A percentile compares a stretch with the other conserved stretches of the same genome.
Evolutionary conservation across 1,140 invertebrate species (phyloP).

Genomic region (Apolygus lucorum): DNA sequence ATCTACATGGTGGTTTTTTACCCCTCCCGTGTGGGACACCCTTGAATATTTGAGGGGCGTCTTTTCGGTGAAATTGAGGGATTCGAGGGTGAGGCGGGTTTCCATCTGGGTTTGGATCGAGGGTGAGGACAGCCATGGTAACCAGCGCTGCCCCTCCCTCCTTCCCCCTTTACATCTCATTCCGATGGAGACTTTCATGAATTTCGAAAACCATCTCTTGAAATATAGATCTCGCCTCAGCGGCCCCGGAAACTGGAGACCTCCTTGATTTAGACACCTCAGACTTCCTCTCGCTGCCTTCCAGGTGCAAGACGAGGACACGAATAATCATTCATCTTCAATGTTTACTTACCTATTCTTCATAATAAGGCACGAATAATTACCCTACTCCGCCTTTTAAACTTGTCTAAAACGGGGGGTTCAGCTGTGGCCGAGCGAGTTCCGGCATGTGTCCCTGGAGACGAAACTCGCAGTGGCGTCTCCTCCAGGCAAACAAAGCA

Average conservation of each 20-base stretch:
- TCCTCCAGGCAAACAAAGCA: no score
- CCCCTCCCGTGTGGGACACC: slow-evolving; percentile 2
- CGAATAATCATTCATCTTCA: no score
- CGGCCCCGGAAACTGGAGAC: neutral
- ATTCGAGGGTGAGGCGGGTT: neutral
- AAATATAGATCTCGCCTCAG: slow-evolving; percentile 2
- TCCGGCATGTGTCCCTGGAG: no score
- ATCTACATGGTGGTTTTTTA: neutral
- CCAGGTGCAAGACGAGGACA: no score
- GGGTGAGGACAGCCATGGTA: slow-evolving; percentile 16
- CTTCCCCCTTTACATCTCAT: no score
- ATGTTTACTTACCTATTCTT: no score
- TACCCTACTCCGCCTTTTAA: no score
- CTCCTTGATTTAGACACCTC: slow-evolving; percentile 8
- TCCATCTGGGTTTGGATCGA: slow-evolving; percentile 9
- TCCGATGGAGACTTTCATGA: slow-evolving; percentile 1
- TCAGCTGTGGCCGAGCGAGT: no score
- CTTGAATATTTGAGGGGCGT: slow-evolving; percentile 7
- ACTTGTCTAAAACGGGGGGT: no score
- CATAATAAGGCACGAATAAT: no score
- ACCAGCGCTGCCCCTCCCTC: neutral
- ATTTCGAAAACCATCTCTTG: slow-evolving; percentile 1
- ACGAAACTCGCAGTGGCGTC: no score
- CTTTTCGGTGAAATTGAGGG: slow-evolving; percentile 9
- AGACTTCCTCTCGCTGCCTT: no score